Evolutionary conservation across 2,113 vertebrate genomes (phyloP), one percentile per base, ranked within the genome.

Genomic region (Gymnorhina tibicen): DNA sequence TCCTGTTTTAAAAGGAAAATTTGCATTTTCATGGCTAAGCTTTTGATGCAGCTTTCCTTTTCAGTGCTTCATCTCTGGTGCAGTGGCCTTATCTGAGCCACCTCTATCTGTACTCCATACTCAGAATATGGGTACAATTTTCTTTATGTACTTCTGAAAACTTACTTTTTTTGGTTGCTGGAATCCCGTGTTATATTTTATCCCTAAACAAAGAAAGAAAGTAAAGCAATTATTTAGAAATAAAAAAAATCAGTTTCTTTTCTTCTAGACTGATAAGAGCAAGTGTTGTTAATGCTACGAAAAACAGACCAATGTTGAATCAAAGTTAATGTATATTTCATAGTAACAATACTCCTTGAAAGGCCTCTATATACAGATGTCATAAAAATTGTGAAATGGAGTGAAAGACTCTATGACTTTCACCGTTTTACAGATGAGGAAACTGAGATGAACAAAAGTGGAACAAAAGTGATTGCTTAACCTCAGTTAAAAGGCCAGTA

Each of bases 101-200:
- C 37, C 72, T 70, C 66, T 73, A 23, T 9, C 30, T 22, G 27
- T 70, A 47, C 14, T 60, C 27, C 19, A 7, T 20, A 39, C 15
- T 42, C 6, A 7, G 47, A 87, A 55, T 56, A 86, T 52, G 39
- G n/a, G 8, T 62, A 72, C 23, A 64, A 19, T 73, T 91, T 72
- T 92, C 76, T 11, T 79, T 70, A 42, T 5, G 17, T 55, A 58
- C 16, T 81, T 92, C 42, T 75, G 50, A 81, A 59, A 93, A 98
- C 98, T 97, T 98, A 98, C 98, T 47, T 97, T 95, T 97, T 95
- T 94, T 66, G 89, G 63, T 89, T 96, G 97, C 89, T 97, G 98
- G n/a, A 97, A 96, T 97, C 97, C 96, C 95, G 94, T 93, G 97
- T 95, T 96, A 96, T 98, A 97, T 96, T 98, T 98, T 79, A 98